Evolutionary conservation across 1,140 invertebrate species (phyloP).

Genomic region (Heliothis virescens): DNA sequence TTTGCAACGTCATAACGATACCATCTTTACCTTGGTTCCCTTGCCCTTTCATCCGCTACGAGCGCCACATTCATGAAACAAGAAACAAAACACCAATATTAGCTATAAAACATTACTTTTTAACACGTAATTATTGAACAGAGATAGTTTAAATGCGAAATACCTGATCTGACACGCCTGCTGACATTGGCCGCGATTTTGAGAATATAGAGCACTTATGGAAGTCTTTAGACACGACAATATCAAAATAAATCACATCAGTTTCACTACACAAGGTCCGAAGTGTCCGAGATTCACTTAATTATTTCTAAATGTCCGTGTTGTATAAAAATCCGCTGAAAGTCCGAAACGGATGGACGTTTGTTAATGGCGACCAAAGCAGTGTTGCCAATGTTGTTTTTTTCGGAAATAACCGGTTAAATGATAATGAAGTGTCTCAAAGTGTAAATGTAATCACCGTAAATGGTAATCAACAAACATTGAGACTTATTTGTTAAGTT

Average conservation of each 20-base stretch:
- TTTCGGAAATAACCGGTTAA: slow-evolving; percentile 45
- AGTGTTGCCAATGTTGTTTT: slow-evolving; percentile 59
- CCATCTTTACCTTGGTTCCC: slow-evolving; percentile 91
- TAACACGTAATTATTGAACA: slow-evolving; percentile 59
- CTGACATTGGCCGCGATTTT: slow-evolving; percentile 89
- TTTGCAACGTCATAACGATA: slow-evolving; percentile 82
- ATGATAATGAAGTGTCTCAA: background rate
- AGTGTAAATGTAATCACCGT: background rate
- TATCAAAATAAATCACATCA: slow-evolving; percentile 78
- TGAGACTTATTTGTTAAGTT: no score
- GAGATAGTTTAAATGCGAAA: slow-evolving; percentile 77
- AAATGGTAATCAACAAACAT: background rate
- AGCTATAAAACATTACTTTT: slow-evolving; percentile 55
- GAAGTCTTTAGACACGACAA: slow-evolving; percentile 77
- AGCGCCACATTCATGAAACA: slow-evolving; percentile 85
- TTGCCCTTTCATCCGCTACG: slow-evolving; percentile 96
- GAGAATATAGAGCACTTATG: slow-evolving; percentile 76
- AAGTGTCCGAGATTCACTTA: slow-evolving; percentile 76
- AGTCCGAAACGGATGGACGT: slow-evolving; percentile 79
- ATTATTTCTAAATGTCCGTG: slow-evolving; percentile 78
- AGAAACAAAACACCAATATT: slow-evolving; percentile 70
- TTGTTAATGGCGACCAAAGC: slow-evolving; percentile 67
- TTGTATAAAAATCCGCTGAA: slow-evolving; percentile 71
- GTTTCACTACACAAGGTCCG: slow-evolving; percentile 81
- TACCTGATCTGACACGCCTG: slow-evolving; percentile 91